Conservation (phyloP, 2,113 vertebrate species). For the Ptyas mucosa region DNA sequence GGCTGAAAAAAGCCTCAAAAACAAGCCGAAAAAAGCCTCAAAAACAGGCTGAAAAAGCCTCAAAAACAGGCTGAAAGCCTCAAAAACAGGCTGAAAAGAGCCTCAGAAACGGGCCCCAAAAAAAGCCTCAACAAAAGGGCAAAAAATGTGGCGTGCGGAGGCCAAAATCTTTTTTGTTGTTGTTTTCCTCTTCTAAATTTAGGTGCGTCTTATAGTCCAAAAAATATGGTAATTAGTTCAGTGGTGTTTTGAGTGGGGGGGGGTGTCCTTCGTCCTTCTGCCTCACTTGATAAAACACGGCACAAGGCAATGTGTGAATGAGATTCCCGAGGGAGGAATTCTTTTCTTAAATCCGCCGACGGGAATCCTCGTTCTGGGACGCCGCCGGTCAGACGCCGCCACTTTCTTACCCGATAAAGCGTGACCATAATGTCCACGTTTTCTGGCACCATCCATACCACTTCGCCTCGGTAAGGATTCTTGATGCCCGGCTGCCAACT, state of each 20-base stretch:
- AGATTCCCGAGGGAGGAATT: background rate
- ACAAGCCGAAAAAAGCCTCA: too few relatives aligned
- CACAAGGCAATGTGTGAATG: background rate
- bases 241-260: background rate
- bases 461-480: slow-evolving; percentile 86
- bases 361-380: background rate
- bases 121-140: too few relatives aligned
- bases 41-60: too few relatives aligned
- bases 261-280: background rate
- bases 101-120: too few relatives aligned
- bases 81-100: too few relatives aligned
- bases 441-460: slow-evolving; percentile 88
- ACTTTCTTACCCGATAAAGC: slow-evolving; percentile 79
- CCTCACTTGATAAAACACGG: background rate
- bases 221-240: background rate
- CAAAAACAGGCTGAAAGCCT: too few relatives aligned
- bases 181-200: too few relatives aligned
- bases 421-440: slow-evolving; percentile 89
- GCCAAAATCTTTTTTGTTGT: too few relatives aligned
- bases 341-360: background rate
- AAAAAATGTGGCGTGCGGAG: too few relatives aligned
- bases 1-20: too few relatives aligned
- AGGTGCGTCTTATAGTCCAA: too few relatives aligned
- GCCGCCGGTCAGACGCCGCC: background rate
- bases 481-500: slow-evolving; percentile 90